Evolutionary conservation across 2,888 invertebrate species (phyloP).

Genomic region (Xestobium rufovillosum): DNA sequence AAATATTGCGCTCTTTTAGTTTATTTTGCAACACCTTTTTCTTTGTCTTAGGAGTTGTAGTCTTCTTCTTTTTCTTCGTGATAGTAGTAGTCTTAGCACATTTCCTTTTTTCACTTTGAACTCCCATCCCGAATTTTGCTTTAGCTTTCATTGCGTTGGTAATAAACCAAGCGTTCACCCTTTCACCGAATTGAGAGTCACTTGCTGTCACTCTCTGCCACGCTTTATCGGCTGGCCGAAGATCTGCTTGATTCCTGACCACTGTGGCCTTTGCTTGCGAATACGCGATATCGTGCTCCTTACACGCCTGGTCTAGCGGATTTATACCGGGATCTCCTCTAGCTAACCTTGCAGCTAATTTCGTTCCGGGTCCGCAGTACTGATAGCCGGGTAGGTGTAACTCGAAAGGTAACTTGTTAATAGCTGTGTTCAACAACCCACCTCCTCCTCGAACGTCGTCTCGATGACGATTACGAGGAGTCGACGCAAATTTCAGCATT

Average conservation of each 20-base stretch:
- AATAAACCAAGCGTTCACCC: slow-evolving; percentile 28
- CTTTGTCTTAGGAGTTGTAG: not conserved
- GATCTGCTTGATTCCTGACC: slow-evolving; percentile 34
- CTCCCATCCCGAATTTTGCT: slow-evolving; percentile 29
- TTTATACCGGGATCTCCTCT: slow-evolving; percentile 34
- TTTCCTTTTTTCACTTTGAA: slow-evolving; percentile 10
- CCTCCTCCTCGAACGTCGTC: slow-evolving; percentile 9
- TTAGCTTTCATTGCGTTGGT: slow-evolving; percentile 31
- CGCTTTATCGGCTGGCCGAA: slow-evolving; percentile 30
- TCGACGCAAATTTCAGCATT: too few relatives aligned
- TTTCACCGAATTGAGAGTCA: slow-evolving; percentile 31
- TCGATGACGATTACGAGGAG: too few relatives aligned
- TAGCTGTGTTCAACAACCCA: slow-evolving; percentile 18
- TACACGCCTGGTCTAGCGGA: slow-evolving; percentile 31
- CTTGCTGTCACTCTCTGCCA: slow-evolving; percentile 26
- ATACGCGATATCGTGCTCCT: slow-evolving; percentile 34
- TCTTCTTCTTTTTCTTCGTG: slow-evolving; percentile 19
- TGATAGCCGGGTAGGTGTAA: slow-evolving; percentile 22
- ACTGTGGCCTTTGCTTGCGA: slow-evolving; percentile 18
- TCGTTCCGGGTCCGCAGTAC: slow-evolving; percentile 28
- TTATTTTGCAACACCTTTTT: slow-evolving; percentile 10
- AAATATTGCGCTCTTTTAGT: slow-evolving; percentile 8
- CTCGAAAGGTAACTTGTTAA: slow-evolving; percentile 22
- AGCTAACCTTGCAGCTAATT: slow-evolving; percentile 26
- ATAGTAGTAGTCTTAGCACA: too few relatives aligned